A percentile compares a stretch with the other conserved stretches of the same genome.
phyloP scores from a whole-genome alignment of 1,140 invertebrate species.

The Lordiphosa clarofinis region DNA sequence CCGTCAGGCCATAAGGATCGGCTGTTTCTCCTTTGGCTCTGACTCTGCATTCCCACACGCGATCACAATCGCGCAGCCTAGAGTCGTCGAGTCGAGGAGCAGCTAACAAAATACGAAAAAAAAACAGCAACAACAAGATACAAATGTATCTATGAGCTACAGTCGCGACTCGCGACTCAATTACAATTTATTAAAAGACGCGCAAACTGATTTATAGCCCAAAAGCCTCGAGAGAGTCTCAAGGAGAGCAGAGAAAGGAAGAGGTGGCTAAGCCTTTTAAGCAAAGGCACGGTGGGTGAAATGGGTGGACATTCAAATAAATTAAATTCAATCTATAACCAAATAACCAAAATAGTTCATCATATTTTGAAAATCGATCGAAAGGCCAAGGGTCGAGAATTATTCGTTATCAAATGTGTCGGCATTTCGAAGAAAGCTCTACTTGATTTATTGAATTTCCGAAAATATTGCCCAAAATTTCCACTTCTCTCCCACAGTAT shows the following conservation, averaged over 20 bases:
- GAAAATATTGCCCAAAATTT: not conserved
- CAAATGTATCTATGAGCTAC: slow-evolving; percentile 72
- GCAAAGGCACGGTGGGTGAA: slow-evolving; percentile 15
- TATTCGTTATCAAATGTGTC: no score
- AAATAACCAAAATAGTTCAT: no score
- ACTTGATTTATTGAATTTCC: not conserved
- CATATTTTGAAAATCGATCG: no score
- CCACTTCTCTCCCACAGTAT: slow-evolving; percentile 24
- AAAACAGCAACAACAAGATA: slow-evolving; percentile 39
- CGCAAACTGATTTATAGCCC: slow-evolving; percentile 74
- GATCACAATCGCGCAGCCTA: slow-evolving; percentile 57
- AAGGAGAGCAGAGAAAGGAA: slow-evolving; percentile 17
- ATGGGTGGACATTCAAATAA: no score
- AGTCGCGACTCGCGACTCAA: slow-evolving; percentile 71
- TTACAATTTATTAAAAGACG: slow-evolving; percentile 77
- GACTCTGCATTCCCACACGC: slow-evolving; percentile 71
- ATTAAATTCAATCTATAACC: no score
- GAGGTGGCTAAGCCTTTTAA: slow-evolving; percentile 19
- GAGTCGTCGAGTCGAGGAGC: slow-evolving; percentile 2
- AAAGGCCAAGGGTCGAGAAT: no score
- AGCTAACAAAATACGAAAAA: slow-evolving; percentile 24
- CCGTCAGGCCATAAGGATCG: slow-evolving; percentile 65
- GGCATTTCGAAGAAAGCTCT: no score
- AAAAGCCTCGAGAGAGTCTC: slow-evolving; percentile 21
- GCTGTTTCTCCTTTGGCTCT: slow-evolving; percentile 11